Conservation (phyloP, 1,140 invertebrate genomes). For the Argopecten irradians region DNA sequence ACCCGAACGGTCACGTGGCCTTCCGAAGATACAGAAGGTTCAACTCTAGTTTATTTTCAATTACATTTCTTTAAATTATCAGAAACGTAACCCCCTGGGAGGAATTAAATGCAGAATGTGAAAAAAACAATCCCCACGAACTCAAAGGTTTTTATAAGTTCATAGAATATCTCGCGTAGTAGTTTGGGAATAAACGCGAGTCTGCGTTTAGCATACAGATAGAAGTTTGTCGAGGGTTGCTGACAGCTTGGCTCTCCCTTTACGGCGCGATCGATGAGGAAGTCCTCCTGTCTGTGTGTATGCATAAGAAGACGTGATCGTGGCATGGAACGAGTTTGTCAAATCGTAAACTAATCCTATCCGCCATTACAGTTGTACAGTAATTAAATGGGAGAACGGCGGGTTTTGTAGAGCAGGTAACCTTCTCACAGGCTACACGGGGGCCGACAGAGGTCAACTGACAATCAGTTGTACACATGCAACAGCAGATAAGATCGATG, state of each 20-base stretch:
- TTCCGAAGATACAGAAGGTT: background rate
- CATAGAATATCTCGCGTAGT: background rate
- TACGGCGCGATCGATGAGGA: background rate
- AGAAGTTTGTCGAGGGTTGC: background rate
- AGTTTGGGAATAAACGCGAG: background rate
- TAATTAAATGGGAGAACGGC: background rate
- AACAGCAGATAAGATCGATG: background rate
- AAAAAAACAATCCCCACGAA: background rate
- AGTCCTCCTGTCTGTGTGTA: background rate
- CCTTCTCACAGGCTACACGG: background rate
- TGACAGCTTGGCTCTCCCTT: background rate
- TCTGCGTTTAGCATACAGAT: background rate
- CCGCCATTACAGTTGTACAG: background rate
- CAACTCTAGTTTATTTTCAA: background rate
- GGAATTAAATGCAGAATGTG: background rate
- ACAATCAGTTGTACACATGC: background rate
- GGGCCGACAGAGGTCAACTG: background rate
- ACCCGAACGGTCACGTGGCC: background rate
- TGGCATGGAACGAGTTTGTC: constrained; percentile 14
- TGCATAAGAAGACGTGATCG: constrained; percentile 9
- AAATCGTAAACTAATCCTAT: background rate
- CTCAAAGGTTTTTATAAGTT: background rate
- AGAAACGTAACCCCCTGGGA: background rate
- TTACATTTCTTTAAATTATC: background rate
- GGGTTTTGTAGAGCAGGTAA: background rate